Evolutionary conservation across 2,888 invertebrate genomes (phyloP), one percentile per base, ranked within the genome.

Genomic region (Andrena praecox): DNA sequence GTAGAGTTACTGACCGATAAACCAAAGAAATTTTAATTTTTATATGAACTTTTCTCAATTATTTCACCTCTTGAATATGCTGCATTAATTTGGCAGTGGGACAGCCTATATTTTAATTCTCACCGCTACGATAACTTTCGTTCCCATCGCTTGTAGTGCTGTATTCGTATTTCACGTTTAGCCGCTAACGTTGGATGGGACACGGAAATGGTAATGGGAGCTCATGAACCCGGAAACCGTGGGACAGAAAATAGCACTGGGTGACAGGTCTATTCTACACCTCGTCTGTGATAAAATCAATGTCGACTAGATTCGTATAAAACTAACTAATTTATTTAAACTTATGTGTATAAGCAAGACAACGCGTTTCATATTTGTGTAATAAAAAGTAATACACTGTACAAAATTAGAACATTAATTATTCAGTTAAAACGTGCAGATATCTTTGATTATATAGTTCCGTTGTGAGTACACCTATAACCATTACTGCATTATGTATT

Each of bases 401-500:
- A 29, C 67, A 71, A 24, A 80, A 74, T 48, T 63, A 67, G 62
- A 35, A 75, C 16, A 33, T 33, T 27, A 8, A 12, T 66, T 64
- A 81, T 42, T 81, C 33, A 8, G 24, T 67, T 12, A 81, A 80
- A 56, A 92, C 91, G 80, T 93, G 94, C 72, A 94, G 87, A 79
- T 93, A 94, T 85, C 92, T 91, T 85, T 92, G 90, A 82, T 86
- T 94, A 88, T 95, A 95, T 78, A 95, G 94, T 86, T 95, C 95
- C 73, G 93, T 94, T 0, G 95, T 93, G n/a, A 95, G 91, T 35
- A 92, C 90, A 52, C 94, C 93, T 63, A 95, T 91, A 73, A 95
- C 94, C 7, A 93, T 91, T 63, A 94, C 92, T 3, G 94, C 95
- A 85, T 95, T 95, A 89, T 95, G 95, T 74, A 95, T 90, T 0